Percentiles rank a stretch among this genome's conserved stretches.
phyloP scores from a whole-genome alignment of 2,113 vertebrate genomes.

The Jaculus jaculus region DNA sequence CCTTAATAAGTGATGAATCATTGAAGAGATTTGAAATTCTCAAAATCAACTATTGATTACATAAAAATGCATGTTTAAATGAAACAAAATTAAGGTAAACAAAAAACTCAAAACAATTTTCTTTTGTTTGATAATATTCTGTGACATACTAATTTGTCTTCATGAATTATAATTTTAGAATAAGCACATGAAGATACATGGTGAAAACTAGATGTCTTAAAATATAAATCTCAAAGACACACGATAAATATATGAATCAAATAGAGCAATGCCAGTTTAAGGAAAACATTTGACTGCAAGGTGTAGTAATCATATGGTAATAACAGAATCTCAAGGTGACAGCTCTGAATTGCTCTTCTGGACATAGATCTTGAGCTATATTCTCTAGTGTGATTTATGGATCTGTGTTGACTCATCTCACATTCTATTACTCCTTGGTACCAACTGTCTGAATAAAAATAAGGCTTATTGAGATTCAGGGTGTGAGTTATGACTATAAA shows the following conservation, averaged over 20 bases:
- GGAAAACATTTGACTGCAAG: neutral
- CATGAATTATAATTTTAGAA: conserved; percentile 13
- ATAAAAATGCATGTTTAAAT: conserved; percentile 38
- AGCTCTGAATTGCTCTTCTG: neutral
- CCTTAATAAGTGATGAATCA: conserved; percentile 47
- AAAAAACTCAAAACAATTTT: neutral
- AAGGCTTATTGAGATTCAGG: neutral
- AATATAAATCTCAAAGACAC: neutral
- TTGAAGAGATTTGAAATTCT: conserved; percentile 3
- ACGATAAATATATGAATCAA: neutral
- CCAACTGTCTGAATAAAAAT: neutral
- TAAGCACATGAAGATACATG: neutral
- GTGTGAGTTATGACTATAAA: neutral
- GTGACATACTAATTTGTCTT: neutral
- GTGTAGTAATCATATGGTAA: neutral
- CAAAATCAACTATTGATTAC: conserved; percentile 33
- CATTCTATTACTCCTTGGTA: neutral
- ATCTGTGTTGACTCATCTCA: conserved; percentile 6
- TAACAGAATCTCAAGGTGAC: neutral
- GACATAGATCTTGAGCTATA: neutral
- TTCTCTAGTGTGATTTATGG: conserved; percentile 23
- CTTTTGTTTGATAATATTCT: neutral
- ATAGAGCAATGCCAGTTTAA: neutral
- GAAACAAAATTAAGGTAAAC: conserved; percentile 22
- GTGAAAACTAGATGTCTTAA: neutral